Conservation (phyloP, 2,113 vertebrate species). For the Perca schrenkii region DNA sequence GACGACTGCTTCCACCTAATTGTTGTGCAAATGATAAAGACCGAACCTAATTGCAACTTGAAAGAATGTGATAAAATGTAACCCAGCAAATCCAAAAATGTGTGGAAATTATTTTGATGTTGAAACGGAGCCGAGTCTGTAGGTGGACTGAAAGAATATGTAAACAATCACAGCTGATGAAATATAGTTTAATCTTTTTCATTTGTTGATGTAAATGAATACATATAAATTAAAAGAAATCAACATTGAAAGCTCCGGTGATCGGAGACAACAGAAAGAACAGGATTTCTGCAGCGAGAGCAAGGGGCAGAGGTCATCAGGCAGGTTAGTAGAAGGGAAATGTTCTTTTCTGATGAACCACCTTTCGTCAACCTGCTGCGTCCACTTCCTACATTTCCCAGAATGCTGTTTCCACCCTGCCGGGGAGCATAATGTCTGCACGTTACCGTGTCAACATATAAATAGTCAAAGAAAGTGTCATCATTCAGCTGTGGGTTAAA, state of each 20-base stretch:
- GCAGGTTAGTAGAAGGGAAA: background rate
- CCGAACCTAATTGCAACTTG: no score
- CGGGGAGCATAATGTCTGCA: background rate
- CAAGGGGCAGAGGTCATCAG: conserved; percentile 3
- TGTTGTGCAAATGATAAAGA: no score
- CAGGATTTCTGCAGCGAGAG: background rate
- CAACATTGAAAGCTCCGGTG: background rate
- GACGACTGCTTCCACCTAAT: no score
- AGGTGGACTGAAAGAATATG: background rate
- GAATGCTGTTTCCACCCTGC: background rate
- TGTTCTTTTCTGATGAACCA: background rate
- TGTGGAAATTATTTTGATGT: background rate
- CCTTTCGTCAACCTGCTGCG: background rate
- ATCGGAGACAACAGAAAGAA: background rate
- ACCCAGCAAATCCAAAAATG: background rate
- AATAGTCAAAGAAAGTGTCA: background rate
- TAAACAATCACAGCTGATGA: conserved; percentile 12
- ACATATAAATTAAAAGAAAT: conserved; percentile 36
- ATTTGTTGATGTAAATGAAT: background rate
- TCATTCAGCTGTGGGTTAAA: background rate
- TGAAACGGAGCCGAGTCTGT: background rate
- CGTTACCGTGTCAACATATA: no score
- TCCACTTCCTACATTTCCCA: background rate
- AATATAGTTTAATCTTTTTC: conserved; percentile 40
- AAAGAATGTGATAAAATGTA: no score